phyloP scores from a whole-genome alignment of 1,140 invertebrate genomes.

The Drosophila truncata region DNA sequence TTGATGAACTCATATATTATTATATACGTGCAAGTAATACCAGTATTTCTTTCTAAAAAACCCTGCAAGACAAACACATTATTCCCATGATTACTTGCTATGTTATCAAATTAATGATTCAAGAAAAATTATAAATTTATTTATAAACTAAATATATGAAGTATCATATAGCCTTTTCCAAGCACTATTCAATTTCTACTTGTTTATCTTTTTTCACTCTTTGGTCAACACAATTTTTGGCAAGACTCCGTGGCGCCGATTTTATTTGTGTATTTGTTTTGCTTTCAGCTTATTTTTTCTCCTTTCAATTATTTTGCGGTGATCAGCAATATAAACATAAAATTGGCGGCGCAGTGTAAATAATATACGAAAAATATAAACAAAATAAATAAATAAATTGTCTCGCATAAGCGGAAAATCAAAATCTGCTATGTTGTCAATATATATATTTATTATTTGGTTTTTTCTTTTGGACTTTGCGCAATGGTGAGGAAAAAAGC shows the following conservation, averaged over 20 bases:
- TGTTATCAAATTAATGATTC: too few species aligned
- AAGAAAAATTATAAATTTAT: too few species aligned
- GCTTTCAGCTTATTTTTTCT: conserved; percentile 23
- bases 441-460: conserved; percentile 37
- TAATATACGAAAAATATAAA: conserved; percentile 13
- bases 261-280: conserved; percentile 49
- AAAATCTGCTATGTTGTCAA: conserved; percentile 66
- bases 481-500: conserved; percentile 38
- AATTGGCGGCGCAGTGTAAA: conserved; percentile 70
- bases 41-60: neutral
- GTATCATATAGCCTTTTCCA: neutral
- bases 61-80: neutral
- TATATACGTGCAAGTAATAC: too few species aligned
- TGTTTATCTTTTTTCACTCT: conserved; percentile 26
- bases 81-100: neutral
- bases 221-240: conserved; percentile 59
- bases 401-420: conserved; percentile 59
- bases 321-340: conserved; percentile 59
- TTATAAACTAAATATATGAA: neutral
- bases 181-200: neutral
- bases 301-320: conserved; percentile 63
- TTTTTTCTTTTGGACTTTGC: conserved; percentile 28
- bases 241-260: conserved; percentile 66
- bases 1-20: neutral
- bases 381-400: conserved; percentile 41